A percentile compares a stretch with the other conserved stretches of the same genome.
phyloP scores from a whole-genome alignment of 2,113 vertebrate genomes.

The Daboia siamensis region DNA sequence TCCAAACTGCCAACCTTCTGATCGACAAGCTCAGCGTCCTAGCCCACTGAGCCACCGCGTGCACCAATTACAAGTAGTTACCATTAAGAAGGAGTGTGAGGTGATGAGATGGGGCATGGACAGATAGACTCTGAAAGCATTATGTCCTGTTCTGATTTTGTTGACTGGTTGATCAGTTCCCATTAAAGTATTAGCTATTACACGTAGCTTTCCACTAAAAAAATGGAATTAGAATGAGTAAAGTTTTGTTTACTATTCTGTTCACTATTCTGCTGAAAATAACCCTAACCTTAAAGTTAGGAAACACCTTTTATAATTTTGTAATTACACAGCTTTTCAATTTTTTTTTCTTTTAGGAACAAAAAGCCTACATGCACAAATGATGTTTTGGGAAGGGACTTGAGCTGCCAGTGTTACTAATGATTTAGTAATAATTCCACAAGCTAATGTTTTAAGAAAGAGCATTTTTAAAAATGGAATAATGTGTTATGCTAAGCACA shows the following conservation, averaged over 20 bases:
- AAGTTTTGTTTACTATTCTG: slow-evolving; percentile 56
- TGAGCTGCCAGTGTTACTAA: slow-evolving; percentile 3
- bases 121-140: slow-evolving; percentile 44
- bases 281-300: slow-evolving; percentile 16
- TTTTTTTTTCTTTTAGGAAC: slow-evolving; percentile 20
- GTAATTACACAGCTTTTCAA: slow-evolving; percentile 30
- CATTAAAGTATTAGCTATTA: slow-evolving; percentile 66
- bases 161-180: slow-evolving; percentile 56
- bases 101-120: background rate
- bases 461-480: background rate
- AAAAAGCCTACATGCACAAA: background rate
- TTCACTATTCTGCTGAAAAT: slow-evolving; percentile 50
- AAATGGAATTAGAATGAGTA: slow-evolving; percentile 57
- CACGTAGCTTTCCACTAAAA: slow-evolving; percentile 64
- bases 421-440: background rate
- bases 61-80: slow-evolving; percentile 60
- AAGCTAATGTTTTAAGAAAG: slow-evolving; percentile 1
- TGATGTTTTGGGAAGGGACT: background rate
- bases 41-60: background rate
- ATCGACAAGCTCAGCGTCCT: too few species aligned
- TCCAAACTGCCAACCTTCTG: too few species aligned
- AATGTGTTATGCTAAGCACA: background rate
- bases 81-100: slow-evolving; percentile 48
- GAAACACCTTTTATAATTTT: slow-evolving; percentile 32
- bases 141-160: slow-evolving; percentile 58